phyloP scores from a whole-genome alignment of 2,888 invertebrate genomes.

The Heliconius cydno region DNA sequence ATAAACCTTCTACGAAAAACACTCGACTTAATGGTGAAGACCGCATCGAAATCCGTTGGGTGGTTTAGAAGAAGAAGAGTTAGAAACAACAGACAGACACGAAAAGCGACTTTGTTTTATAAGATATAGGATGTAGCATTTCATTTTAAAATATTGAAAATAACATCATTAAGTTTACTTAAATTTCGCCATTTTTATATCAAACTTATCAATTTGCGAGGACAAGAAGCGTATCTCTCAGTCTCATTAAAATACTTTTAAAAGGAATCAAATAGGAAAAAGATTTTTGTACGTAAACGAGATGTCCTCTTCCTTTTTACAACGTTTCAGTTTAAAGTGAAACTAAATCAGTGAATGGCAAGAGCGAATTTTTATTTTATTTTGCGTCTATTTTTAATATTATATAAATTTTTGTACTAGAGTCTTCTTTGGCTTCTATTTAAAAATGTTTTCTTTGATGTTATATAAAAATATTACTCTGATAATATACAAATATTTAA shows the following conservation, averaged over 20 bases:
- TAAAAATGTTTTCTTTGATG: not conserved
- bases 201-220: conserved; percentile 22
- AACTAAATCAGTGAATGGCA: conserved; percentile 14
- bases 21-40: too few species aligned
- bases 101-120: too few species aligned
- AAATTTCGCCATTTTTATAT: not conserved
- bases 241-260: conserved; percentile 26
- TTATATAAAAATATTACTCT: not conserved
- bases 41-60: too few species aligned
- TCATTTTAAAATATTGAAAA: conserved; percentile 1
- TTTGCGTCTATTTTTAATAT: not conserved
- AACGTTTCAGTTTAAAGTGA: conserved; percentile 13
- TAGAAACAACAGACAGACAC: too few species aligned
- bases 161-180: not conserved
- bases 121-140: too few species aligned
- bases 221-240: conserved; percentile 20
- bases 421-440: not conserved
- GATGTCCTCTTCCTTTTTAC: conserved; percentile 13
- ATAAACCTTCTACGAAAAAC: too few species aligned
- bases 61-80: too few species aligned
- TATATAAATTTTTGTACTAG: not conserved
- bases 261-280: conserved; percentile 24
- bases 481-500: too few species aligned
- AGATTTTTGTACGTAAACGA: conserved; percentile 19
- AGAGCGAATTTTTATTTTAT: not conserved